Conservation (phyloP, 2,888 invertebrate genomes). For the Leptodirus hochenwartii region DNA sequence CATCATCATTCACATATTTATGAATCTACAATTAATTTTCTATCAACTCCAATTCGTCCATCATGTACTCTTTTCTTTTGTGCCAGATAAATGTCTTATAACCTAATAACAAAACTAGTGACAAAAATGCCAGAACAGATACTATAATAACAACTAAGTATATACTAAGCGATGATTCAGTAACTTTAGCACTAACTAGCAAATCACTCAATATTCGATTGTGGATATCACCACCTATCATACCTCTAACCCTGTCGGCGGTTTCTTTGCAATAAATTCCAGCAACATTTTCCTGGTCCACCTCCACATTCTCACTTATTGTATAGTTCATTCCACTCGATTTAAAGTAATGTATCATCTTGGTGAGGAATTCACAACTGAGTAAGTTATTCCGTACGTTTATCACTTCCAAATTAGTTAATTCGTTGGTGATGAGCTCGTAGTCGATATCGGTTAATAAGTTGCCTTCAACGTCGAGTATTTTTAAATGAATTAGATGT, state of each 20-base stretch:
- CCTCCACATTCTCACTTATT: constrained; percentile 18
- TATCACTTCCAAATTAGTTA: constrained; percentile 19
- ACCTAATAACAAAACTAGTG: constrained; percentile 4
- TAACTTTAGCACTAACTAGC: no score
- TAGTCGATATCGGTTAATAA: constrained; percentile 20
- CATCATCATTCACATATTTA: no score
- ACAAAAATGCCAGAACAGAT: no score
- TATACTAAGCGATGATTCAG: no score
- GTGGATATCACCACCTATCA: no score
- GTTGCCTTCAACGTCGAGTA: constrained; percentile 21
- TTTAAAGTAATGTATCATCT: constrained; percentile 20
- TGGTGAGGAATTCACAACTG: constrained; percentile 19
- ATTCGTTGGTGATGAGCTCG: constrained; percentile 18
- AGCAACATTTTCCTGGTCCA: constrained; percentile 21
- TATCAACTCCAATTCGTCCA: constrained; percentile 11
- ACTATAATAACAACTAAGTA: no score
- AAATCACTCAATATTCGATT: no score
- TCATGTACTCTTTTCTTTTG: constrained; percentile 9
- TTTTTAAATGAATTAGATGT: constrained; percentile 17
- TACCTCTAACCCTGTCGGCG: background rate
- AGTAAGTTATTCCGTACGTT: constrained; percentile 21
- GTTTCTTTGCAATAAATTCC: constrained; percentile 22
- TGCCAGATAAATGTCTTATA: constrained; percentile 9
- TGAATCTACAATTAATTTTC: constrained; percentile 3
- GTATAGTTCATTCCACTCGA: constrained; percentile 19